Evolutionary conservation across 2,888 invertebrate species (phyloP), one percentile per base, ranked within the genome.

Genomic region (Metellina segmentata): DNA sequence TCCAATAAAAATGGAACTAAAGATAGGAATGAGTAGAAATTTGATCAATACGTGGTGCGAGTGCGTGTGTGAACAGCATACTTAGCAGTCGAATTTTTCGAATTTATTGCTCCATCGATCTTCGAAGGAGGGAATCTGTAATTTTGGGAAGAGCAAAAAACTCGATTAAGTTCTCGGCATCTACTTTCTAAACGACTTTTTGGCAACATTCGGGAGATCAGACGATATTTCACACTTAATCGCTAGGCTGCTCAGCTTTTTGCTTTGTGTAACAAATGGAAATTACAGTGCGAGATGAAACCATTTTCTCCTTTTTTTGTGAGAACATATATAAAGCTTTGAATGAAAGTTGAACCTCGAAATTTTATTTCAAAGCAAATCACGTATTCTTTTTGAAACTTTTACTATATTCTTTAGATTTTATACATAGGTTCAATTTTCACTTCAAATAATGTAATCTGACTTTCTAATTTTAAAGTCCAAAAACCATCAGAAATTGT

Each of bases 151-250:
- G 20, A 34, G 74, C 13, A 74, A 74, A 74, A 74, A 74, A 48
- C 74, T 74, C 61, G 6, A 74, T 74, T 34, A 74, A 74, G 48
- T 74, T 48, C 74, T 34, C 20, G 6, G 74, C 48, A 34, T 34
- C 74, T 48, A 48, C 48, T 74, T 74, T 16, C 74, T 74, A 74
- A 74, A 74, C 13, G 74, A 74, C 74, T 74, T 74, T 74, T 74
- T 74, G 74, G 74, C 74, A 74, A 48, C 48, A 74, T 74, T 34
- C 48, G 34, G 11, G 20, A 20, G 20, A 20, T 34, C 74, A 74
- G 48, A 11, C 74, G 74, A 74, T 74, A 74, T 74, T 74, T 74
- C 48, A 34, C 20, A 74, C 74, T 11, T 74, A 74, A 74, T 34
- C 8, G 48, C 13, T 34, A 11, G 74, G 8, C 48, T 8, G 34